Evolutionary conservation across 2,113 vertebrate species (phyloP).

Genomic region (human): GRCh38 chr4:129914501-129915000

Average conservation of each 20-base stretch:
- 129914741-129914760: neutral
- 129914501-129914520: neutral
- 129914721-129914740: neutral
- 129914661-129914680: neutral
- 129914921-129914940: neutral
- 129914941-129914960: neutral
- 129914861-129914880: neutral
- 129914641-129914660: neutral
- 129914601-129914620: neutral
- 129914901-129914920: neutral
- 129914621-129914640: neutral
- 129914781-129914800: neutral
- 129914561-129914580: neutral
- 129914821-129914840: neutral
- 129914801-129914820: neutral
- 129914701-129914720: neutral
- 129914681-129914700: neutral
- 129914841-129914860: neutral
- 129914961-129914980: neutral
- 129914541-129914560: neutral
- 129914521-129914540: neutral
- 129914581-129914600: neutral
- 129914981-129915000: neutral
- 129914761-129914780: neutral
- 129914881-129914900: neutral